Evolutionary conservation across 2,888 invertebrate genomes (phyloP), one percentile per base, ranked within the genome.

Genomic region (Caenorhabditis drosophilae): DNA sequence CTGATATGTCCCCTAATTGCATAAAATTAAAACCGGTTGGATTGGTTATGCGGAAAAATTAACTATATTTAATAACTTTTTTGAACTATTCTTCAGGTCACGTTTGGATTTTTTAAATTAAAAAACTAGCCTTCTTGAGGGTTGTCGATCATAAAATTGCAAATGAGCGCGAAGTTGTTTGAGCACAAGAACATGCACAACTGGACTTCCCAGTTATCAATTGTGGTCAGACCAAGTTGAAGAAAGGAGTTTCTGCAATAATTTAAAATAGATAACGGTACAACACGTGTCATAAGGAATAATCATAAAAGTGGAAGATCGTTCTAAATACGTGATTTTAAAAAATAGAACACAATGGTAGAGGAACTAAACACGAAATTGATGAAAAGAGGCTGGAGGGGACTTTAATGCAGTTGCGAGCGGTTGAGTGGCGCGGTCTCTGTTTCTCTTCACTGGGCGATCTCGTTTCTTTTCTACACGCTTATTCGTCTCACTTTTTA

Each of bases 111-210:
- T 15, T 36, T 36, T 36, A 9, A 15, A 15, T n/a, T 36, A 7
- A 4, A 41, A 41, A 22, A 41, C 67, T 60, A 40, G 76, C 78
- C 78, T 76, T 77, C 75, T 52, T 76, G 80, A 67, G 78, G 79
- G 79, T 78, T 77, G 79, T 78, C 79, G 70, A 77, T 69, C 80
- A 81, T 81, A 81, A 69, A 81, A 77, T 67, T 55, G 53, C 64
- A 73, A 62, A 59, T 61, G 54, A 26, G 64, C 57, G 60, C 70
- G 66, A 60, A 56, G 55, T 69, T 74, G 67, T 63, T 64, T 64
- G 68, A 63, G 76, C 73, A 46, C 67, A 70, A 70, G 66, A 73
- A 73, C 73, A 73, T 73, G 70, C 70, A 73, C 73, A 68, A 64
- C 61, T 67, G 62, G 70, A 46, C 47, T 47, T 62, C 64, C 69